These are phyloP conservation scores for Ctenopoma multispine DNA, from an alignment of 2,797 vertebrate species.

Conservation along the genomic window DNA sequence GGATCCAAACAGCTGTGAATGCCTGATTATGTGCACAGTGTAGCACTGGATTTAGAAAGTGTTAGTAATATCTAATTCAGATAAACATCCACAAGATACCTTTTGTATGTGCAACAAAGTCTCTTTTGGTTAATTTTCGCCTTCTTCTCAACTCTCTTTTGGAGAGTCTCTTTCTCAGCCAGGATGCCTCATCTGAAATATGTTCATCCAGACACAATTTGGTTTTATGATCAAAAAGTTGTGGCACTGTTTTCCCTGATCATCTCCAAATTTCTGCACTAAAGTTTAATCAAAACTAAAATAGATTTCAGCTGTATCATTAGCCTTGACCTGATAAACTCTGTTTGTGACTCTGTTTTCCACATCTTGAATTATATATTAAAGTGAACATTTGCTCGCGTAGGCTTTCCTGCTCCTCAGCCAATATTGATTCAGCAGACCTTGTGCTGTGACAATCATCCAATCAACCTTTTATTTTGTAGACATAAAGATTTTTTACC, in stretches of 20 bases:
- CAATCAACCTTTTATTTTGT: slow-evolving; percentile 16
- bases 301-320: slow-evolving; percentile 13
- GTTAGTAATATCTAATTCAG: slow-evolving; percentile 53
- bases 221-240: slow-evolving; percentile 34
- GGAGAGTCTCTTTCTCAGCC: slow-evolving; percentile 29
- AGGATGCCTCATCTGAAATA: slow-evolving; percentile 35
- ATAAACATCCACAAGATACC: slow-evolving; percentile 22
- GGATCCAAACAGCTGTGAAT: slow-evolving; percentile 67
- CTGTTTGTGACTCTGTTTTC: slow-evolving; percentile 14
- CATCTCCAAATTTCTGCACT: slow-evolving; percentile 39
- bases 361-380: slow-evolving; percentile 12
- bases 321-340: slow-evolving; percentile 13
- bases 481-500: slow-evolving; percentile 9
- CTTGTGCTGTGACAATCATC: slow-evolving; percentile 25
- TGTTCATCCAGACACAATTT: slow-evolving; percentile 28
- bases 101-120: slow-evolving; percentile 43
- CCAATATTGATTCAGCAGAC: slow-evolving; percentile 40
- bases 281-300: slow-evolving; percentile 39
- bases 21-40: slow-evolving; percentile 55
- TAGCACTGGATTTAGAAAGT: slow-evolving; percentile 43
- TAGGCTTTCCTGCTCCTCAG: background rate
- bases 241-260: slow-evolving; percentile 49
- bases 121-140: slow-evolving; percentile 33
- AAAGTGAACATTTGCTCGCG: slow-evolving; percentile 14
- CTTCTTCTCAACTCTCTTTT: slow-evolving; percentile 1